Base-by-base conservation (phyloP, 2,797 vertebrate species). In the Distichodus sexfasciatus region DNA sequence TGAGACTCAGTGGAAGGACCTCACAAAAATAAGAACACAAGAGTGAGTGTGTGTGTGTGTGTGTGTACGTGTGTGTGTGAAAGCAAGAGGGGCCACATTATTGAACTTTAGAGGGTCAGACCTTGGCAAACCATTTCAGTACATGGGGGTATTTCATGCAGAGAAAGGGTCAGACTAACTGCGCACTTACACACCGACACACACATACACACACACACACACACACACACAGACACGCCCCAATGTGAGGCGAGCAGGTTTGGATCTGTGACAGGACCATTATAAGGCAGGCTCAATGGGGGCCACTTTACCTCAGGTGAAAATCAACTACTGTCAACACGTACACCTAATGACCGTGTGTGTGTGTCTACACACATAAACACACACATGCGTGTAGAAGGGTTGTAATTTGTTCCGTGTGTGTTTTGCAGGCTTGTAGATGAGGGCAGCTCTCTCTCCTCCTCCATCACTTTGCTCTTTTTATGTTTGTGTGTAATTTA, bases 301-400 rank as follows among this genome's bases (percentile, higher is more conserved):
- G 29, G 44, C 38, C 63, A 63, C 47, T 73, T 53, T 17, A 44
- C 58, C 68, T 53, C 15, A 61, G 55, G 36, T 47, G 35, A 66
- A 75, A 74, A 50, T 66, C 33, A 77, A 58, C 35, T 1, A 21
- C 44, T 71, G 67, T 74, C 63, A 74, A 62, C 63, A 59, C 53
- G 46, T 44, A 46, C 58, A 29, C 17, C 2, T 50, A 67, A 58
- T 46, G 24, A 60, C 15, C 21, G 21, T 7, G 7, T 28, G 17
- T 60, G 19, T 58, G 17, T 70, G 21, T 65, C 26, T 10, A 15
- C 28, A 17, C 31, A 26, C 40, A 29, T 29, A 19, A 28, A 3
- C 3, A 4, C 3, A n/a, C 57, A 60, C 29, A 38, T 38, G 28
- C 29, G 12, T 24, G 19, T 26, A 57, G 28, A 38, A 29, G 15